Base-by-base conservation (phyloP, 2,113 vertebrate genomes). In the Turnix velox region DNA sequence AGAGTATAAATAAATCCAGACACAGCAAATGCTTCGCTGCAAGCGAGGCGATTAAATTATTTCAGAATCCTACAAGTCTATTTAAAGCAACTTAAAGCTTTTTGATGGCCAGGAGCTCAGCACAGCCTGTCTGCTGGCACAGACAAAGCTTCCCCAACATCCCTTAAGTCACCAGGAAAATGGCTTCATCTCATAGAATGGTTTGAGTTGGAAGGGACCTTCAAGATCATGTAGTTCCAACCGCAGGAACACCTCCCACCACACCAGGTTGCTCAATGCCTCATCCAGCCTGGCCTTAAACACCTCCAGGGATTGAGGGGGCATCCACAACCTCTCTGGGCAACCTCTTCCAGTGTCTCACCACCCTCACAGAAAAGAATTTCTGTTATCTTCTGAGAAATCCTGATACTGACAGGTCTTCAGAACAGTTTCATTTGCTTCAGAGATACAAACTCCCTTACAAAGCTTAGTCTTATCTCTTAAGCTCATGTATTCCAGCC, bases 1-100 rank as follows among this genome's bases (percentile, higher is more conserved):
- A 89, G 91, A 97, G 94, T 93, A 91, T 90, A 97, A 97, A 97
- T 96, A 96, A 96, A 95, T 19, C 48, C 46, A 94, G 90, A 94
- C 95, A 84, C 84, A 52, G 72, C 73, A 96, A 95, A 93, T 92
- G 79, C 95, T 96, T 95, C 81, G 84, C 94, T 75, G 86, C 85
- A 95, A 93, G 87, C 89, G 54, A 93, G 82, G 74, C 55, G 97
- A 97, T 97, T 88, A 96, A 71, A 96, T 88, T 95, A 93, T 97
- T 97, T 94, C 96, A 95, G 74, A 91, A 61, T 91, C 84, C 79
- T 94, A 85, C 84, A 93, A 96, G 84, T 90, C 87, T 96, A 90
- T 93, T 94, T 95, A 93, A 92, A 96, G 95, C 75, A 96, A 90
- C 79, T 77, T 92, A 94, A 95, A 93, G 83, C 87, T 94, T 94